Conservation (phyloP, 92 coral and sea anemone genomes). For the Porites rus region DNA sequence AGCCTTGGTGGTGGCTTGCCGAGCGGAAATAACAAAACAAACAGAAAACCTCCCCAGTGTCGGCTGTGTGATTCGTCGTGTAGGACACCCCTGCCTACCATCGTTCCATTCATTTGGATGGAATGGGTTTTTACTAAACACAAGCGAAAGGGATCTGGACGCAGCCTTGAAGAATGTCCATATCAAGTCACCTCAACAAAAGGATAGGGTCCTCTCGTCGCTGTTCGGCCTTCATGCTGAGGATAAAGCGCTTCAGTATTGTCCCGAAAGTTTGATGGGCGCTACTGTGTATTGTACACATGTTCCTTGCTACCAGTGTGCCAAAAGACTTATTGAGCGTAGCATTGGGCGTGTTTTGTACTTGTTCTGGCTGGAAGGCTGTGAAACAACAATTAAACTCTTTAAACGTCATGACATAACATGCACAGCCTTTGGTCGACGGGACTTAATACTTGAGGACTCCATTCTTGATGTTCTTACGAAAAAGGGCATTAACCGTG, state of each 20-base stretch:
- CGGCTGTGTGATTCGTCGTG: background rate
- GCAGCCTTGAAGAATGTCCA: no score
- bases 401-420: no score
- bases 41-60: background rate
- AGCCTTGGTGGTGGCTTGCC: background rate
- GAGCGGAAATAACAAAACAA: background rate
- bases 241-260: background rate
- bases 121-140: no score
- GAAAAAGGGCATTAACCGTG: no score
- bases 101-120: background rate
- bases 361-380: background rate
- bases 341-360: background rate
- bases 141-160: no score
- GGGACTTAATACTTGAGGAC: no score
- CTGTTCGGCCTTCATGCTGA: slow-evolving; percentile 4
- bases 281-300: background rate
- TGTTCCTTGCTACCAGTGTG: background rate
- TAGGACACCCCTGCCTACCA: background rate
- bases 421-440: no score
- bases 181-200: no score
- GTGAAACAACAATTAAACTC: no score
- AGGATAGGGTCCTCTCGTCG: background rate
- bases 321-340: background rate
- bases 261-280: background rate
- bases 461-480: no score